These are phyloP conservation scores for Alouatta palliata DNA, from an alignment of 2,113 vertebrate genomes.

Conservation along the genomic window DNA sequence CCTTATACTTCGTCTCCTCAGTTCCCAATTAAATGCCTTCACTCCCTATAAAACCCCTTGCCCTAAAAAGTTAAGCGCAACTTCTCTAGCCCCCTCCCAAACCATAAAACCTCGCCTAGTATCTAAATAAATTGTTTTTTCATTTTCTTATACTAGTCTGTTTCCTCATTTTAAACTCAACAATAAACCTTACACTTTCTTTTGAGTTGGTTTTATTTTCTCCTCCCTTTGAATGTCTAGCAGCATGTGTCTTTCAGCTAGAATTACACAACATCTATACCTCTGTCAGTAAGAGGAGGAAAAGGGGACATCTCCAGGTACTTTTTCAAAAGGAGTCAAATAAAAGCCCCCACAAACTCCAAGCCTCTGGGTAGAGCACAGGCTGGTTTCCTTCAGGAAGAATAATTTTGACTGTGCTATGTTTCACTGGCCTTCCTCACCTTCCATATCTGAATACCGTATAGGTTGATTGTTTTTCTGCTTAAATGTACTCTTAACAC, in stretches of 20 bases:
- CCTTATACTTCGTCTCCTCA: no score
- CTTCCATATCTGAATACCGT: slow-evolving; percentile 28
- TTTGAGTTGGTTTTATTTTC: slow-evolving; percentile 46
- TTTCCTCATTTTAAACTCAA: no score
- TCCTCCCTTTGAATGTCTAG: slow-evolving; percentile 56
- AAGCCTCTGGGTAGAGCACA: not conserved
- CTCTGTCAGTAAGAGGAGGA: slow-evolving; percentile 41
- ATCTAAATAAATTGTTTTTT: no score
- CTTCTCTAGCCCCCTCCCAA: no score
- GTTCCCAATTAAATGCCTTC: no score
- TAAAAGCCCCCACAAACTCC: not conserved
- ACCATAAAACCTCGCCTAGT: no score
- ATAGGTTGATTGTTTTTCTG: slow-evolving; percentile 33
- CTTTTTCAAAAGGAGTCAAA: slow-evolving; percentile 48
- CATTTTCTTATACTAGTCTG: no score
- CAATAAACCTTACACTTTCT: no score
- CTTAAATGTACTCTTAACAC: slow-evolving; percentile 48
- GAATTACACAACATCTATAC: slow-evolving; percentile 43
- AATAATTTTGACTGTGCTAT: slow-evolving; percentile 54
- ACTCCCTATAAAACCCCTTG: no score
- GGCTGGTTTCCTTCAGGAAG: slow-evolving; percentile 32
- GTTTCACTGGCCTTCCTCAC: not conserved
- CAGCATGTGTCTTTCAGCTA: slow-evolving; percentile 32
- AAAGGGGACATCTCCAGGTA: not conserved
- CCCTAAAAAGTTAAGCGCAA: no score